Conservation (phyloP, 2,888 invertebrate species). For the Troglohyphantes excavatus region DNA sequence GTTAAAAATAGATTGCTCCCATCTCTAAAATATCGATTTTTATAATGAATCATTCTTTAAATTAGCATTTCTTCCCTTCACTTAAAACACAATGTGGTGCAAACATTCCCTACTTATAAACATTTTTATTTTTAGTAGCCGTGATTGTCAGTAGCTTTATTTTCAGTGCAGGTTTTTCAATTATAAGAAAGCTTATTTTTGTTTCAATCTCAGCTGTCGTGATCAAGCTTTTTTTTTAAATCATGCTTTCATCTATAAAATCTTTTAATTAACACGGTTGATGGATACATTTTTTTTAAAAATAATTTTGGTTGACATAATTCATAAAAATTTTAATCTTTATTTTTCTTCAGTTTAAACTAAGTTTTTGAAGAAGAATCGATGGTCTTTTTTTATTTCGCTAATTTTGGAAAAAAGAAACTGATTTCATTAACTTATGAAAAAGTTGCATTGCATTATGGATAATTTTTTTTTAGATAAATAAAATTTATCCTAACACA, state of each 20-base stretch:
- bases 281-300: constrained; percentile 23
- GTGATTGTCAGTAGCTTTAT: constrained; percentile 22
- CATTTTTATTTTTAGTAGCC: constrained; percentile 16
- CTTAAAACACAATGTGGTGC: background rate
- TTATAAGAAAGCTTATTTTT: constrained; percentile 24
- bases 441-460: background rate
- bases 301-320: constrained; percentile 12
- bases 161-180: constrained; percentile 31
- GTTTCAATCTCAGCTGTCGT: constrained; percentile 7
- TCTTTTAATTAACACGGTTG: constrained; percentile 58
- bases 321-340: constrained; percentile 37
- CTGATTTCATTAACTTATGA: background rate
- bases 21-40: background rate
- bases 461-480: background rate
- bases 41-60: background rate
- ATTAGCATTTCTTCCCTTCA: background rate
- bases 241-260: constrained; percentile 51
- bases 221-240: constrained; percentile 31
- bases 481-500: constrained; percentile 6
- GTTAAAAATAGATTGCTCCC: too few species aligned
- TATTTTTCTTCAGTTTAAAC: background rate
- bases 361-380: background rate
- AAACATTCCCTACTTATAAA: background rate
- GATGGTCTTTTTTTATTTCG: background rate
- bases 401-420: background rate